These are phyloP conservation scores for Atherinomorus stipes DNA, from an alignment of 2,113 vertebrate genomes.

Conservation along the genomic window DNA sequence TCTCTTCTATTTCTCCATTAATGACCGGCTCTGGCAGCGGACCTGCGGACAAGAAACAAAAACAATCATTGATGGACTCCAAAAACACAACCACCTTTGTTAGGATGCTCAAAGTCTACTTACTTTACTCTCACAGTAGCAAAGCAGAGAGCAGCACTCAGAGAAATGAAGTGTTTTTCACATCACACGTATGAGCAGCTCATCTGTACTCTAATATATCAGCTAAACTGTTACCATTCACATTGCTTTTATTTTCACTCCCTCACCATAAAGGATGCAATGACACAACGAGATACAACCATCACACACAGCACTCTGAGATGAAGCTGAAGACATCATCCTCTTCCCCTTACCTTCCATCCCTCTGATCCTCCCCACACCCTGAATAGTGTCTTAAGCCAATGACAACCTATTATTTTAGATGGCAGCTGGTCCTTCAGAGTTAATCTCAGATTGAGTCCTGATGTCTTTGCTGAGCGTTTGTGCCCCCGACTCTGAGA, in stretches of 20 bases:
- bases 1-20: slow-evolving; percentile 88
- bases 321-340: neutral
- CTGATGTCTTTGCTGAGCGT: slow-evolving; percentile 20
- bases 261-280: neutral
- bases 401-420: slow-evolving; percentile 15
- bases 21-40: slow-evolving; percentile 89
- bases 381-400: neutral
- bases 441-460: slow-evolving; percentile 45
- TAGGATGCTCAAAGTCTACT: neutral
- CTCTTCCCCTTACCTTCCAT: slow-evolving; percentile 71
- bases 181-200: slow-evolving; percentile 55
- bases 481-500: slow-evolving; percentile 36
- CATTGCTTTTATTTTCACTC: neutral
- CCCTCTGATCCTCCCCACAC: slow-evolving; percentile 7
- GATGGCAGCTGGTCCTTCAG: slow-evolving; percentile 32
- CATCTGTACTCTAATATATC: slow-evolving; percentile 47
- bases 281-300: neutral
- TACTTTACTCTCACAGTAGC: slow-evolving; percentile 14
- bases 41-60: slow-evolving; percentile 79
- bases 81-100: neutral
- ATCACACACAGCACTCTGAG: neutral
- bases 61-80: slow-evolving; percentile 37
- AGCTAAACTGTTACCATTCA: slow-evolving; percentile 2
- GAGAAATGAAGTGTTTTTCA: slow-evolving; percentile 46
- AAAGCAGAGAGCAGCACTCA: slow-evolving; percentile 29